Evolutionary conservation across 1,140 invertebrate species (phyloP), one percentile per base, ranked within the genome.

Genomic region (Lepidurus apus): DNA sequence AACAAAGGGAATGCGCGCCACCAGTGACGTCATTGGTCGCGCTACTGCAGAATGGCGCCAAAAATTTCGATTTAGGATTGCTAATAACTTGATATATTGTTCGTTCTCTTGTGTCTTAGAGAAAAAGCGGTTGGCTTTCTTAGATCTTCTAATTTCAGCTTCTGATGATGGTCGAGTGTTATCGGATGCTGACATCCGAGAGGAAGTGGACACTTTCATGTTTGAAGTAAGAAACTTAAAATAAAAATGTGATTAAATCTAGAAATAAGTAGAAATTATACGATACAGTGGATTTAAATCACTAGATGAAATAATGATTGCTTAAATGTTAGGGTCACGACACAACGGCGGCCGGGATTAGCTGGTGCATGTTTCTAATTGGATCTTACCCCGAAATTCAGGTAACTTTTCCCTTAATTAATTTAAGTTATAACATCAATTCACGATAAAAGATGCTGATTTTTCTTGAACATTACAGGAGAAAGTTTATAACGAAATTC

Each of bases 131-230:
- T 85, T 91, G 78, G 91, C 91, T 7, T 93, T 95, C 84, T 83
- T 95, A 34, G 92, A 95, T 83, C 87, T 91, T 76, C 86, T 95
- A 82, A 85, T 95, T 4, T 88, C 91, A 82, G 87, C 89, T 76
- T 87, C 87, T 6, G 85, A 88, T 76, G 86, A 84, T 26, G 87
- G 87, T 82, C 84, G 86, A 6, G 82, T 85, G 24, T 89, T 93
- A 80, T 89, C 87, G 4, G 88, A 92, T 80, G 86, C 88, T 24
- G 92, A 93, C 80, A 91, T 94, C 78, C 83, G 90, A 2, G 88
- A 91, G 81, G 90, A 92, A 84, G 88, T 90, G 21, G 90, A 90
- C 79, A 93, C 91, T 0, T 93, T 93, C 78, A 91, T 92, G 90
- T 86, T 93, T 80, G 91, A 91, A 81, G 93, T 93, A 78, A n/a